These are phyloP conservation scores for Lithophane leautieri DNA, from an alignment of 2,888 invertebrate genomes.

Conservation along the genomic window DNA sequence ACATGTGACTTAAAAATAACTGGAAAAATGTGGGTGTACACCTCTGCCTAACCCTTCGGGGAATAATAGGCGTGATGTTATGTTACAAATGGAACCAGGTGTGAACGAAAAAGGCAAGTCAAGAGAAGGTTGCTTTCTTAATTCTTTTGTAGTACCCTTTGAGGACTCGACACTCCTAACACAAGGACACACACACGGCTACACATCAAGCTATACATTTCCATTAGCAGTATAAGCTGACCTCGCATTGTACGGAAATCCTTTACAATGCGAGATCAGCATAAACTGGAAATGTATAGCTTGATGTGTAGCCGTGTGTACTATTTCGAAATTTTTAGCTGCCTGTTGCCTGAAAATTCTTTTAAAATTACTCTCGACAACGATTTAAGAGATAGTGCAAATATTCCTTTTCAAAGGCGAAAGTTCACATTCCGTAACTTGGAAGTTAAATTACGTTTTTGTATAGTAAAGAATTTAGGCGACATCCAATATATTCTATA, in stretches of 20 bases:
- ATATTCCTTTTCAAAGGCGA: slow-evolving; percentile 2
- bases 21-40: not conserved
- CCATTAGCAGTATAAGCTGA: too few species aligned
- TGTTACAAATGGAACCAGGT: slow-evolving; percentile 28
- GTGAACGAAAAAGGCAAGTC: slow-evolving; percentile 42
- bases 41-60: not conserved
- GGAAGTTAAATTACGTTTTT: slow-evolving; percentile 26
- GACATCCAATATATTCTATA: slow-evolving; percentile 15
- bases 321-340: slow-evolving; percentile 43
- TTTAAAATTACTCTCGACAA: slow-evolving; percentile 21
- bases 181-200: too few species aligned
- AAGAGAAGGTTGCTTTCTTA: slow-evolving; percentile 40
- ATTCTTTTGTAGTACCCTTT: slow-evolving; percentile 49
- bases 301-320: too few species aligned
- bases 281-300: too few species aligned
- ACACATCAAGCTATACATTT: too few species aligned
- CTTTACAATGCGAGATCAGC: too few species aligned
- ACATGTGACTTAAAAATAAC: not conserved
- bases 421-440: slow-evolving; percentile 3
- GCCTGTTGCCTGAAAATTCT: slow-evolving; percentile 24
- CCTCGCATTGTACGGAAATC: too few species aligned
- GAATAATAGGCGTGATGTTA: not conserved
- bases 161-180: slow-evolving; percentile 30
- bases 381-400: slow-evolving; percentile 23
- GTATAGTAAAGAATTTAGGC: slow-evolving; percentile 23